phyloP scores from a whole-genome alignment of 2,113 vertebrate genomes.

The Melanerpes formicivorus region DNA sequence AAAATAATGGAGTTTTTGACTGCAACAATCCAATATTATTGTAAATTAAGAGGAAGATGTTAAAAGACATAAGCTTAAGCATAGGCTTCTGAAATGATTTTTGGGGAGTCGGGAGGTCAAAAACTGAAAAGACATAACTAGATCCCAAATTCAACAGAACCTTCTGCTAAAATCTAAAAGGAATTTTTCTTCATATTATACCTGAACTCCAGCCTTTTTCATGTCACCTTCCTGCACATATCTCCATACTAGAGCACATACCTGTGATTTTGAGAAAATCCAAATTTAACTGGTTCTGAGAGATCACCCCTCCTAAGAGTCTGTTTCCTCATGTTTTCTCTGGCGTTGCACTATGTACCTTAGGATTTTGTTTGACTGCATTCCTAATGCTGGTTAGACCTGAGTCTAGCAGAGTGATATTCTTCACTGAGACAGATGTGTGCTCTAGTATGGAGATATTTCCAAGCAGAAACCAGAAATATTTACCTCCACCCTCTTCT shows the following conservation, averaged over 20 bases:
- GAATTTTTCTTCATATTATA: background rate
- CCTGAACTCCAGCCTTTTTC: background rate
- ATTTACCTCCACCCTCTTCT: background rate
- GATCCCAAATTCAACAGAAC: background rate
- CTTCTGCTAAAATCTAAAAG: background rate
- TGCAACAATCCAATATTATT: background rate
- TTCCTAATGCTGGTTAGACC: background rate
- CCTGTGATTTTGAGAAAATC: background rate
- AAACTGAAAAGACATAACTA: background rate
- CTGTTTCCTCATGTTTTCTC: background rate
- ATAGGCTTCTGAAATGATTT: background rate
- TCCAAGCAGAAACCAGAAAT: background rate
- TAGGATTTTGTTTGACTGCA: background rate
- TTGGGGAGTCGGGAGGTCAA: background rate
- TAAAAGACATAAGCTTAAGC: slow-evolving; percentile 4
- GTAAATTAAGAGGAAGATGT: slow-evolving; percentile 3
- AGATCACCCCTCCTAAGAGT: background rate
- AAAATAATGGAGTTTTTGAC: background rate
- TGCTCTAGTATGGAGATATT: background rate
- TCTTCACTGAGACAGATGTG: background rate
- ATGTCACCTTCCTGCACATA: background rate
- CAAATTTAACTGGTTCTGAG: background rate
- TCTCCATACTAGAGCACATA: too few relatives aligned
- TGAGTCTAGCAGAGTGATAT: background rate
- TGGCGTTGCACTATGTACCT: background rate